Evolutionary conservation across 1,140 invertebrate genomes (phyloP), one percentile per base, ranked within the genome.

Genomic region (Pseudoatta argentina): DNA sequence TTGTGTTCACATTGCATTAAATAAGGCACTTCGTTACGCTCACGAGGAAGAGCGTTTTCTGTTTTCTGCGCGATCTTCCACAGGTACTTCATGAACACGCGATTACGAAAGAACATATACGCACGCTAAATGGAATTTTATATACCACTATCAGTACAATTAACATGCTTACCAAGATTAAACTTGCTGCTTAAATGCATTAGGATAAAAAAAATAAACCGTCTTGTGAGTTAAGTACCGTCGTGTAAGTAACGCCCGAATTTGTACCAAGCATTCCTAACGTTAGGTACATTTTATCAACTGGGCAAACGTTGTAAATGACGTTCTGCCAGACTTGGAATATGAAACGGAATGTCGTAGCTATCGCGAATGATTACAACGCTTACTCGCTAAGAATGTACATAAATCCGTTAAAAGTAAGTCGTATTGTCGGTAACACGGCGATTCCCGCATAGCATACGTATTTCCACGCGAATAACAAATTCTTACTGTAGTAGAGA

Each of bases 201-300:
- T 53, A 48, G 14, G 18, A 83, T 39, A 39, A 63, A 66, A 67
- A 48, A 61, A 88, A 16, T 64, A 63, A 82, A 39, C 24, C 27
- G 24, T 16, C 44, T 67, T 63, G 51, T 57, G 79, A 83, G 21
- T 88, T 89, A 89, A 89, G 88, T 89, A 89, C 85, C 81, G 59
- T 61, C 86, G 77, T 51, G 27, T 83, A 83, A 83, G 69, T 83
- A 87, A 90, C 66, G 85, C 71, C 76, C 55, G 57, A 88, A 87
- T 82, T 82, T 82, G 67, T 72, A 82, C 34, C 24, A 77, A 64
- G 34, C 51, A 72, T 55, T 73, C 12, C 67, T n/a, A 75, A 61
- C 18, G 24, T 72, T 71, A 86, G 66, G 69, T 63, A 83, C 53
- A 44, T 18, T n/a, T 44, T 57, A 30, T 71, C 30, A 57, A 16